Base-by-base conservation (phyloP, 2,797 vertebrate genomes). In the Labeo calbasu region DNA sequence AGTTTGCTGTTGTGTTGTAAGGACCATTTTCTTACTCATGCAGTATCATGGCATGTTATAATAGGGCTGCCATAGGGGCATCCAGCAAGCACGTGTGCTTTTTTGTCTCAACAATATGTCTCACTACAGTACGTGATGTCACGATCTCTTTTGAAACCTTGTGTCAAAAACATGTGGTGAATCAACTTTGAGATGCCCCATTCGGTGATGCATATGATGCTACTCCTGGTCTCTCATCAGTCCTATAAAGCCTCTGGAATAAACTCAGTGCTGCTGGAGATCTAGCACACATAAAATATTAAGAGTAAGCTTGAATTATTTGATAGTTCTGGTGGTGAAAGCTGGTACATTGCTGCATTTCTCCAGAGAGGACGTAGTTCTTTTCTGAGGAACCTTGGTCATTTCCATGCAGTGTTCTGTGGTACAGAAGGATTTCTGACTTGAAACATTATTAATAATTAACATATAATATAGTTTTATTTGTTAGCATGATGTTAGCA, bases 251-350 rank as follows among this genome's bases (percentile, higher is more conserved):
- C 40, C 40, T 43, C 46, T 21, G 65, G 57, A 81, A 61, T 66
- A 84, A 85, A 28, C 23, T 65, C 71, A 71, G 73, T 61, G 65
- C 28, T 50, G 48, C 76, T 68, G 59, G 66, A 76, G 71, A 86
- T 82, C 66, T 68, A 84, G 72, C 84, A 59, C 71, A 70, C 84
- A 89, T 85, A 6, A 89, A 87, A 89, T 89, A 88, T 87, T 88
- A 79, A 89, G 71, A 75, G 51, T 43, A 55, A n/a, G n/a, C 43
- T 36, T 57, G 51, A 88, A 73, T 86, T 72, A 68, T 66, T 87
- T 83, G 71, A 81, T 46, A 51, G n/a, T 77, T 86, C 71, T 66
- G 25, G 63, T 72, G n/a, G 59, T 55, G 23, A 53, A 80, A 77
- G 43, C 75, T 59, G 61, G 65, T 75, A 36, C 66, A 82, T 68